Base-by-base conservation (phyloP, 2,888 invertebrate species). In the Coelopa pilipes region DNA sequence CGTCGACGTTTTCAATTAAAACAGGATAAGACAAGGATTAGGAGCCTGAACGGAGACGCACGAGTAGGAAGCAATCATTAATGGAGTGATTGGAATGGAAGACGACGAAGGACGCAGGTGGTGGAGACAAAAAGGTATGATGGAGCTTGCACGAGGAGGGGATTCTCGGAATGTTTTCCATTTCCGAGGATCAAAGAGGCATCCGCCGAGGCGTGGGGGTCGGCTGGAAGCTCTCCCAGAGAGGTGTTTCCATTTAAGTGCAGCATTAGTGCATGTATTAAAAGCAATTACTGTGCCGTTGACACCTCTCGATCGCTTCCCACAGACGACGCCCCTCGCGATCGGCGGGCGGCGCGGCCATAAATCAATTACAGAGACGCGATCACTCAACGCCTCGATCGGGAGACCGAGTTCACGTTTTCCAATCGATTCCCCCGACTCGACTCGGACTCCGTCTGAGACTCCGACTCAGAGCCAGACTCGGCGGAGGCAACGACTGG, bases 1-100 rank as follows among this genome's bases (percentile, higher is more conserved):
- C 65, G 71, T 71, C 71, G 65, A 71, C 71, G 55, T 71, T 71
- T 71, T 21, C 71, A 71, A 71, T 71, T 71, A 71, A 71, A 71
- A 71, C 55, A 45, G 71, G 71, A 71, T 71, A 65, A 71, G 45
- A 19, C 17, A 21, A 53, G 55, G 63, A 63, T 71, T 71, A 65
- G 34, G 7, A 34, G 63, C 60, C 53, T n/a, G 15, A 63, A 55
- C 65, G 53, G 34, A 45, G n/a, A n/a, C 70, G 21, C 24, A 15
- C 34, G 21, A 71, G 50, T 21, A 46, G 49, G 21, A 13, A 63
- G 19, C 12, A 63, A 65, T 65, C 63, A 71, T 65, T 53, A 71
- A 63, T 53, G 53, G 21, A 17, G 7, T 7, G 34, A 34, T 34
- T 34, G 34, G 4, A 47, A 19, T 19, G 15, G 45, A 66, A 66